Conservation (phyloP, 2,888 invertebrate genomes). For the Pseudolycoriella hygida region DNA sequence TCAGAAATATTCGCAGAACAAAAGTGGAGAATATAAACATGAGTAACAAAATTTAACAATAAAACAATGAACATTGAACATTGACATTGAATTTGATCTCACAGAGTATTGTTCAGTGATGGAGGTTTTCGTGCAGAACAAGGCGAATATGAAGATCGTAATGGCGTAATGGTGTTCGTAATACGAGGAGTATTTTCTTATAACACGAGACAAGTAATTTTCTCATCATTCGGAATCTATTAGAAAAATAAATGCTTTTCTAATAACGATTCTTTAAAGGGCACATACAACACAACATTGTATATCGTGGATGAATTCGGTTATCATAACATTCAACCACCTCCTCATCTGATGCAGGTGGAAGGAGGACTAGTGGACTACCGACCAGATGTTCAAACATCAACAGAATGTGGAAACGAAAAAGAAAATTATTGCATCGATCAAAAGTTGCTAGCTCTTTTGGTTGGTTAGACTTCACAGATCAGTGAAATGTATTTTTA, state of each 20-base stretch:
- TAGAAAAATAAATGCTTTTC: neutral
- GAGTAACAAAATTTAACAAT: too few relatives aligned
- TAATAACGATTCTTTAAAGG: neutral
- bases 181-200: slow-evolving; percentile 3
- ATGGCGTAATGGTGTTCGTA: slow-evolving; percentile 1
- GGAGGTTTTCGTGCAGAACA: neutral
- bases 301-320: slow-evolving; percentile 1
- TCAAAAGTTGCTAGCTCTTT: slow-evolving; percentile 1
- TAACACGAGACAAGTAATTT: slow-evolving; percentile 1
- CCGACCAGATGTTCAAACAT: neutral
- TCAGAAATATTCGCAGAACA: too few relatives aligned
- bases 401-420: neutral
- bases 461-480: slow-evolving; percentile 3
- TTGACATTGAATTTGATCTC: too few relatives aligned
- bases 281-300: neutral
- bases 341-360: neutral
- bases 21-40: too few relatives aligned
- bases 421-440: slow-evolving; percentile 4
- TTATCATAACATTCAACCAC: neutral
- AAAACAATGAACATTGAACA: too few relatives aligned
- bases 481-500: too few relatives aligned
- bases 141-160: slow-evolving; percentile 1
- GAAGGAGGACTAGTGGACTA: neutral
- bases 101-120: neutral
- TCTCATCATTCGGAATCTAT: neutral